These are phyloP conservation scores for Dipodomys ordii DNA, from an alignment of 2,113 vertebrate genomes.

Conservation along the genomic window DNA sequence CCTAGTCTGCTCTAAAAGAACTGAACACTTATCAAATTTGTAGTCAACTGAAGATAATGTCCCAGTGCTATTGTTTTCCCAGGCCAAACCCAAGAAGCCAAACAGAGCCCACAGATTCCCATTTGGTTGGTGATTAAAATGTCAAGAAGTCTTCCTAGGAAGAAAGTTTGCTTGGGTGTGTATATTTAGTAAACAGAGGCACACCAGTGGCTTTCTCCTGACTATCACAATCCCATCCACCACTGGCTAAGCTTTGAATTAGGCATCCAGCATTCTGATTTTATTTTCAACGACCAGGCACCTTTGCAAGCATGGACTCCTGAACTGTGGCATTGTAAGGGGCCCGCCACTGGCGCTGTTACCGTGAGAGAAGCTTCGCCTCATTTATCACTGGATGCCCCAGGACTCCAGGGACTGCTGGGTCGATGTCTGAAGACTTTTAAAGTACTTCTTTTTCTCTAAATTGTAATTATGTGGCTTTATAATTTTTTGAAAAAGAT, in stretches of 20 bases:
- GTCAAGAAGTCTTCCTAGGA: background rate
- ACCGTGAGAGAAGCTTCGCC: background rate
- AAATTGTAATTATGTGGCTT: background rate
- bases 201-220: background rate
- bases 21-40: background rate
- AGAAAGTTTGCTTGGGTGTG: background rate
- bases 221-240: background rate
- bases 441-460: background rate
- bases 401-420: background rate
- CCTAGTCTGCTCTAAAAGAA: background rate
- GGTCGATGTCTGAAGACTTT: background rate
- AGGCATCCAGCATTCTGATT: background rate
- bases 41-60: background rate
- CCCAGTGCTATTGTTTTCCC: background rate
- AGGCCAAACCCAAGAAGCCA: background rate
- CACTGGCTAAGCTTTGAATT: background rate
- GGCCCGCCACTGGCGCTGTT: background rate
- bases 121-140: background rate
- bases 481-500: background rate
- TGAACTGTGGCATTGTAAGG: background rate
- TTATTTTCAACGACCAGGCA: background rate
- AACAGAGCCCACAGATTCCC: background rate
- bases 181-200: background rate
- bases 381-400: background rate
- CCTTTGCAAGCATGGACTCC: background rate